phyloP scores from a whole-genome alignment of 1,140 invertebrate species.

The Lethrus apterus region DNA sequence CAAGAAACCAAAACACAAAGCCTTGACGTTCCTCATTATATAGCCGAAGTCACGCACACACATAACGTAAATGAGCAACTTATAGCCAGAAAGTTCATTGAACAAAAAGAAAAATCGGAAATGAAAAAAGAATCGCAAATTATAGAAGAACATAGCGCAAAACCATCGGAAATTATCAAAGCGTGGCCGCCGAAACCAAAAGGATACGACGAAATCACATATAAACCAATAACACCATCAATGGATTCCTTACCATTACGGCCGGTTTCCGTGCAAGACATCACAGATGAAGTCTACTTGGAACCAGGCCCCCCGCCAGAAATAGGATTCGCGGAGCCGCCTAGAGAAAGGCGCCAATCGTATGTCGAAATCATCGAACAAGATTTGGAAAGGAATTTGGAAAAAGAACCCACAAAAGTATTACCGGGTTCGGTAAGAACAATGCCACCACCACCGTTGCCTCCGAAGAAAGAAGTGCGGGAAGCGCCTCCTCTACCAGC shows the following conservation, averaged over 20 bases:
- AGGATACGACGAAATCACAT: conserved; percentile 27
- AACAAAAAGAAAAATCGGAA: conserved; percentile 11
- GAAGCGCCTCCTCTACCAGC: conserved; percentile 41
- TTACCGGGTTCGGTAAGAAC: conserved; percentile 47
- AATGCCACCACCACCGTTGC: conserved; percentile 43
- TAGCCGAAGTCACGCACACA: conserved; percentile 33
- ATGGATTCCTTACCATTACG: conserved; percentile 32
- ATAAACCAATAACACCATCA: conserved; percentile 26
- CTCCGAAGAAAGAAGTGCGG: conserved; percentile 44
- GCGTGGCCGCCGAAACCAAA: conserved; percentile 37
- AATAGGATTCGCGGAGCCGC: conserved; percentile 51
- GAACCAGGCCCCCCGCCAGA: conserved; percentile 58
- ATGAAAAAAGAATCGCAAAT: conserved; percentile 38
- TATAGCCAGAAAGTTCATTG: background rate
- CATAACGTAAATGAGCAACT: conserved; percentile 18
- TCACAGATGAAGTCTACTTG: conserved; percentile 44
- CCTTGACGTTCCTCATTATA: conserved; percentile 36
- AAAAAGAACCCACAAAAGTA: conserved; percentile 47
- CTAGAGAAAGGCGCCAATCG: conserved; percentile 43
- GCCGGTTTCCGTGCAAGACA: conserved; percentile 39
- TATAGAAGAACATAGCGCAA: conserved; percentile 39
- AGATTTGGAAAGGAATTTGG: conserved; percentile 47
- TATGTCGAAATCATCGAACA: conserved; percentile 53
- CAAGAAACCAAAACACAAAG: conserved; percentile 19
- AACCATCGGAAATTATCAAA: conserved; percentile 40